Evolutionary conservation across 2,113 vertebrate species (phyloP), one percentile per base, ranked within the genome.

Genomic region (Siniperca knerii): DNA sequence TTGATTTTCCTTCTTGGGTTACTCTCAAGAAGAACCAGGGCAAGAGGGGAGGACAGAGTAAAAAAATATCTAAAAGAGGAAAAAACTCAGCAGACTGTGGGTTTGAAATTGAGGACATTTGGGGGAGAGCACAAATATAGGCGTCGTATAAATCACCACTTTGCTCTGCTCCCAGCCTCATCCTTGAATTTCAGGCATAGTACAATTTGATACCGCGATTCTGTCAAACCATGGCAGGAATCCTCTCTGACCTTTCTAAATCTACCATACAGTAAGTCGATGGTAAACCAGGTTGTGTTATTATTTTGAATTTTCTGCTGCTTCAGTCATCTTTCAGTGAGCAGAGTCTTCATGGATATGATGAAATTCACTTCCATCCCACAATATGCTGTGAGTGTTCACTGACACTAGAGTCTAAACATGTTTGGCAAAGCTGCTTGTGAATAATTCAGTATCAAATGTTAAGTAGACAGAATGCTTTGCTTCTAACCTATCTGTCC

Each of bases 371-470:
- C 82, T 67, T 79, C 42, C 55, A 70, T 68, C 66, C 64, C 57
- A 74, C 84, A 88, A n/a, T 85, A 74, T 79, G 79, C 44, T 81
- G 72, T 2, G 48, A 85, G 37, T 33, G 64, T 55, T 81, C 70
- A 18, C 69, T 64, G 76, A 83, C 54, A 84, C 82, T 84, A 48
- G 52, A 82, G 74, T 70, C 69, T 66, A 90, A 88, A 89, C 79
- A 89, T 90, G 79, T 86, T 83, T 85, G 67, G 35, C 68, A 84
- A 86, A 86, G 86, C 83, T 80, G 67, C 74, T 57, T 35, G 61
- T 90, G 79, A 93, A 92, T 90, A 82, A 92, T 87, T 90, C 83
- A 91, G 76, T 58, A 72, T 77, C 18, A 79, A 85, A 90, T 50
- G 10, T 74, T 65, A 77, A 80, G 71, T 9, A 79, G 73, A 85